Base-by-base conservation (phyloP, 1,140 invertebrate species). In the Drosophila jambulina region DNA sequence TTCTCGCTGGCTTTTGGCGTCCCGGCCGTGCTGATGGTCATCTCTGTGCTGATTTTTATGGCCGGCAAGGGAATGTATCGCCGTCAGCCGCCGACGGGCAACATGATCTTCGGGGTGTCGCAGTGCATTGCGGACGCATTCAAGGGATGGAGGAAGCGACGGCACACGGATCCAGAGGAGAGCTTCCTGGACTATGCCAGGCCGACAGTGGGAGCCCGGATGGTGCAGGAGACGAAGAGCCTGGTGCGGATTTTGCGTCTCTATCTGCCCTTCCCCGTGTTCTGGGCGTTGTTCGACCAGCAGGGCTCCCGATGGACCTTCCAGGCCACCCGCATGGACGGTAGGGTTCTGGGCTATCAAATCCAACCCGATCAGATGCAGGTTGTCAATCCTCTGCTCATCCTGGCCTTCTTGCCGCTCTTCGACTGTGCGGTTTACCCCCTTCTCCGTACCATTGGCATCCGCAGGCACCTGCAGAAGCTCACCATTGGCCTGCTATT, bases 261-360 rank as follows among this genome's bases (percentile, higher is more conserved):
- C 9, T 97, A 96, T 85, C 91, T 97, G 34, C 97, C 97, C 1
- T 88, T 97, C 27, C 97, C 97, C 3, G 90, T 97, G 4, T 98
- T 97, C 93, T 97, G 97, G 97, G 96, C 97, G 5, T 93, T 98
- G 7, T 96, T 96, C 88, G 96, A 96, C 91, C 96, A 96, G 92
- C 96, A 96, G 95, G 98, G 98, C 6, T 99, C 98, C 1, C 94
- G 97, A 51, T 99, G 98, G 98, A 98, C 98, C 0, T 95, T 99
- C 69, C 98, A 99, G 94, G 98, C 98, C 13, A 96, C 96, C 0
- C 94, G 96, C 76, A 98, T 99, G 97, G 94, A 98, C 88, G 97
- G 98, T 8, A 92, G 95, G n/a, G 91, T 98, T 4, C 95, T 95
- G 2, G 94, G 94, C 60, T 71, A 60, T 15, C 95, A 94, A 21